These are phyloP conservation scores for Phaonia tiefii DNA, from an alignment of 2,888 invertebrate genomes.

Conservation along the genomic window DNA sequence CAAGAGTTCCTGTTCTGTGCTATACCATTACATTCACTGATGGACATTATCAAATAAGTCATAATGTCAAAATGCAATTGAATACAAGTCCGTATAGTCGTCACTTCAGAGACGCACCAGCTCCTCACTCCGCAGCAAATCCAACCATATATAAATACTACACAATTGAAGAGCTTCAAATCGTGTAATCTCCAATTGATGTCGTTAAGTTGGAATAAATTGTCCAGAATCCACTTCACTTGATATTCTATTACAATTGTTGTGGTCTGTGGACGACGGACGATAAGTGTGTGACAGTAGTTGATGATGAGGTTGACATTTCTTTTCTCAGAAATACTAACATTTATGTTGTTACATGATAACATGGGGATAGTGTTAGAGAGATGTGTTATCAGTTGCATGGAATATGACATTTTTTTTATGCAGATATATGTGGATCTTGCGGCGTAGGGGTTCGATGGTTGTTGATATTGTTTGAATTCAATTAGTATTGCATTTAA, in stretches of 20 bases:
- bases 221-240: background rate
- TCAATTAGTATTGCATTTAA: conserved; percentile 48
- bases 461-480: conserved; percentile 26
- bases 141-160: too few relatives aligned
- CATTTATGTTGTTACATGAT: background rate
- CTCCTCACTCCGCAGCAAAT: background rate
- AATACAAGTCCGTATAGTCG: conserved; percentile 17
- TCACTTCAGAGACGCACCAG: background rate
- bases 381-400: conserved; percentile 39
- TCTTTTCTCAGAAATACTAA: conserved; percentile 7
- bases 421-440: too few relatives aligned
- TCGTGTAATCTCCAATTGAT: background rate
- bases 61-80: conserved; percentile 64
- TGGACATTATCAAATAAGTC: conserved; percentile 62
- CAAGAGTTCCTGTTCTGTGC: background rate
- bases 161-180: background rate
- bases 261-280: background rate
- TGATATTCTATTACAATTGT: conserved; percentile 8
- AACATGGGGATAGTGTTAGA: conserved; percentile 8
- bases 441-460: background rate
- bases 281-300: background rate
- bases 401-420: background rate
- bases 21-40: background rate
- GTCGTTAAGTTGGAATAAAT: conserved; percentile 20
- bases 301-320: background rate